phyloP scores from a whole-genome alignment of 2,888 invertebrate species.

The Fragum sueziense region DNA sequence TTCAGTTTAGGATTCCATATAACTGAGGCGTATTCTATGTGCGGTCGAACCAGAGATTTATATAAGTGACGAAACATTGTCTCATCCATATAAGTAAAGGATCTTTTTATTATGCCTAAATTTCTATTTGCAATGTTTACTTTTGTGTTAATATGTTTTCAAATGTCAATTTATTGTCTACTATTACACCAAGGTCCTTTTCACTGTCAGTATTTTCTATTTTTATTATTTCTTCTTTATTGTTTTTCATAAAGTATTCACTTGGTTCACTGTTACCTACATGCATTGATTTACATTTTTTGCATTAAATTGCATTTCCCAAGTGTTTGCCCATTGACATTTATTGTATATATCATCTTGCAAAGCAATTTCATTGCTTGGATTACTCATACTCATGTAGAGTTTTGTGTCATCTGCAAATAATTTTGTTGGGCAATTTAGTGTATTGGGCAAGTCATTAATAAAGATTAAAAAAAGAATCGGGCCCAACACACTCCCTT shows the following conservation, averaged over 20 bases:
- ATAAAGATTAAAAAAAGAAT: conserved; percentile 25
- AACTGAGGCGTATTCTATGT: conserved; percentile 30
- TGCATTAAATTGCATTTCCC: conserved; percentile 23
- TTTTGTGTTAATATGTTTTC: not conserved
- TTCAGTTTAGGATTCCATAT: conserved; percentile 26
- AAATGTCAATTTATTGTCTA: not conserved
- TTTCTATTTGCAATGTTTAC: conserved; percentile 32
- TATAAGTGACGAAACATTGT: conserved; percentile 22
- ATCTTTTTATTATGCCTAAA: conserved; percentile 20
- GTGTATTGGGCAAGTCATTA: not conserved
- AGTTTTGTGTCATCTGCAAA: conserved; percentile 20
- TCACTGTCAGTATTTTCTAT: not conserved
- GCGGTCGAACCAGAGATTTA: conserved; percentile 28
- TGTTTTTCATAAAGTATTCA: conserved; percentile 3
- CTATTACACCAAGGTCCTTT: conserved; percentile 9
- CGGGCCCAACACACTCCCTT: too few species aligned
- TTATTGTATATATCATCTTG: conserved; percentile 4
- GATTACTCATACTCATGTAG: not conserved
- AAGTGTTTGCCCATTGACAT: conserved; percentile 23
- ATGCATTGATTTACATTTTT: conserved; percentile 32
- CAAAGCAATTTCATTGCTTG: not conserved
- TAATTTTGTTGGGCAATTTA: not conserved
- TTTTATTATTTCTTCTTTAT: not conserved
- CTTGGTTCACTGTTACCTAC: not conserved
- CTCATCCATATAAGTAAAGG: conserved; percentile 28